phyloP scores from a whole-genome alignment of 2,113 vertebrate genomes.

The Pseudolaguvia tuberculata region DNA sequence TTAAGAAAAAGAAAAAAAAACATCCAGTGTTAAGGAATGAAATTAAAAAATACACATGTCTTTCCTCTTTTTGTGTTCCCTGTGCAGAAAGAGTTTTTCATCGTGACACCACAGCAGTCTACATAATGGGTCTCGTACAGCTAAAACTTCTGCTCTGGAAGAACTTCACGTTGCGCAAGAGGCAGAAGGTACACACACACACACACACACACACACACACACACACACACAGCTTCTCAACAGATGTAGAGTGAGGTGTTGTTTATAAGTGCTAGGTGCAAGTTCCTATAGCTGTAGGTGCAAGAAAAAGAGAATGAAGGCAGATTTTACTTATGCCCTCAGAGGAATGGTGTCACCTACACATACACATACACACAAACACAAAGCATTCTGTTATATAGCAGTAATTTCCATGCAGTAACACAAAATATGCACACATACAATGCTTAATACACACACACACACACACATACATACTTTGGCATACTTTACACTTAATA shows the following conservation, averaged over 20 bases:
- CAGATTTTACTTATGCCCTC: constrained; percentile 26
- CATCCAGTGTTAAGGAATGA: too few species aligned
- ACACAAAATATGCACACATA: not conserved
- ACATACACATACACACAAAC: constrained; percentile 3
- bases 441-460: not conserved
- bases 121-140: constrained; percentile 72
- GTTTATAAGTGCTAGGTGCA: constrained; percentile 17
- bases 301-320: not conserved
- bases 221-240: constrained; percentile 1
- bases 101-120: constrained; percentile 63
- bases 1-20: too few species aligned
- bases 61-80: constrained; percentile 1
- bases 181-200: constrained; percentile 68
- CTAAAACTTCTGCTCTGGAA: constrained; percentile 75
- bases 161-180: constrained; percentile 75
- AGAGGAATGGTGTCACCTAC: constrained; percentile 35
- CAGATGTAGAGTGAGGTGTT: constrained; percentile 18
- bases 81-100: constrained; percentile 58
- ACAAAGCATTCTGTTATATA: not conserved
- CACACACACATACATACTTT: not conserved
- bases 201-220: constrained; percentile 25
- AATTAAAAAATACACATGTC: too few species aligned
- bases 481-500: not conserved
- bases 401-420: not conserved
- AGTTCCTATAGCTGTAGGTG: constrained; percentile 27